These are phyloP conservation scores for Glaucidium brasilianum DNA, from an alignment of 2,113 vertebrate species.

Conservation along the genomic window DNA sequence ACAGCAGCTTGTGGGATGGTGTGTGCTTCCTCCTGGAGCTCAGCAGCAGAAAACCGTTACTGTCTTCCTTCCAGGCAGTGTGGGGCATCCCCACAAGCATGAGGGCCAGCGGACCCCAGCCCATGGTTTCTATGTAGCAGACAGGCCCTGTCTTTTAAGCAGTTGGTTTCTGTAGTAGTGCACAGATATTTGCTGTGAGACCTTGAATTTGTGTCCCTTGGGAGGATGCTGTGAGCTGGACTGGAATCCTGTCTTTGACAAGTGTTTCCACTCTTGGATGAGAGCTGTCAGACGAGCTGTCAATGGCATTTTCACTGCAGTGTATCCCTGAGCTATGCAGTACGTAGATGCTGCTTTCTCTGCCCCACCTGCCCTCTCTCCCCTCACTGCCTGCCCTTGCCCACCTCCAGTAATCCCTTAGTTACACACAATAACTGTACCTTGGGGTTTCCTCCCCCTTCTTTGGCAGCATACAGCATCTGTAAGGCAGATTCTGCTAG, in stretches of 20 bases:
- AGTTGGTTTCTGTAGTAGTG: too few species aligned
- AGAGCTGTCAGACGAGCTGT: not conserved
- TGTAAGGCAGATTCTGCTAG: slow-evolving; percentile 95
- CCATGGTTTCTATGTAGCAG: too few species aligned
- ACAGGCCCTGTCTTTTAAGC: not conserved
- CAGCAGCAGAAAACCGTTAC: not conserved
- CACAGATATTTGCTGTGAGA: not conserved
- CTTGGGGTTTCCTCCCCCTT: slow-evolving; percentile 98
- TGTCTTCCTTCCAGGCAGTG: not conserved
- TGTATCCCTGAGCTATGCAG: fast-evolving
- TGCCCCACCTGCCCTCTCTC: not conserved
- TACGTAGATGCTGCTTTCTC: fast-evolving
- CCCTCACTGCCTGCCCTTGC: too few species aligned
- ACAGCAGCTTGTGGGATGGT: too few species aligned
- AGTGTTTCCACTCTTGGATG: not conserved
- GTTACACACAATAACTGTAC: slow-evolving; percentile 49
- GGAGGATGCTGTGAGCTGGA: not conserved
- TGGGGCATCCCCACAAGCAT: not conserved
- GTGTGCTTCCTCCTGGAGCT: not conserved
- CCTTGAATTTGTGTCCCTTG: not conserved
- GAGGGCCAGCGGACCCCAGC: too few species aligned
- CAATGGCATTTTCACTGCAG: not conserved
- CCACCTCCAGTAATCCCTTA: not conserved
- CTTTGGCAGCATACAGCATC: slow-evolving; percentile 97
- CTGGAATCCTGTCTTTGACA: not conserved